Percentiles rank a stretch among this genome's conserved stretches.
Conservation (phyloP, 35 echinoderm and acorn worm species). For the Chiridota heheva region DNA sequence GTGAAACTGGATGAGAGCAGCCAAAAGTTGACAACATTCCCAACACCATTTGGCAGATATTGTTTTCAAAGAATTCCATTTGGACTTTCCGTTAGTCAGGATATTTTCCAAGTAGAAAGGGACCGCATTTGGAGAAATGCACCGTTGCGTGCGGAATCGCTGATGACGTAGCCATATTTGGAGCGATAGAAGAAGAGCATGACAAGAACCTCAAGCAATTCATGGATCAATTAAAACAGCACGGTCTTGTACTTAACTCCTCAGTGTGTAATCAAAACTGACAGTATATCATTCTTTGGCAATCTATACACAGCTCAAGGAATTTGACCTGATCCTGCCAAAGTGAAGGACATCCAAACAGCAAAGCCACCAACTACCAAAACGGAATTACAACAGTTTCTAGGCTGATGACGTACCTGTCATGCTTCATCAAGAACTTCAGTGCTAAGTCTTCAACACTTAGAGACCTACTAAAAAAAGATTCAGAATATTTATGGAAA, state of each 20-base stretch:
- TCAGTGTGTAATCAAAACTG: conserved; percentile 3
- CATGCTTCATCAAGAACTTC: conserved; percentile 1
- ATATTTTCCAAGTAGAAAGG: conserved; percentile 3
- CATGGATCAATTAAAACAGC: conserved; percentile 4
- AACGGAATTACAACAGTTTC: conserved; percentile 5
- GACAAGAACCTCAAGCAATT: conserved; percentile 5
- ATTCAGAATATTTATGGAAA: conserved; percentile 25
- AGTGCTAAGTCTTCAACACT: background rate
- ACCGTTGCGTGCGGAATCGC: background rate
- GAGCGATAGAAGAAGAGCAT: conserved; percentile 20
- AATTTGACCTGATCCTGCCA: conserved; percentile 1
- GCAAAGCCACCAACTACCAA: no score
- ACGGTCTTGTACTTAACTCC: conserved; percentile 35
- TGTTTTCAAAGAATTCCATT: conserved; percentile 25
- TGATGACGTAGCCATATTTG: conserved; percentile 25
- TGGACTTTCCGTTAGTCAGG: conserved; percentile 13
- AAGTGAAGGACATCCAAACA: no score
- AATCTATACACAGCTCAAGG: conserved; percentile 22
- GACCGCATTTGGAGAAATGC: background rate
- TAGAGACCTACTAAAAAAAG: conserved; percentile 21
- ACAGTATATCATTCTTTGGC: conserved; percentile 23
- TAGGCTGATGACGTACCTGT: conserved; percentile 44
- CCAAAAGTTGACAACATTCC: conserved; percentile 31
- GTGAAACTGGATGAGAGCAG: background rate
- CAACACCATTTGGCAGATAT: conserved; percentile 16